Percentiles rank a stretch among this genome's conserved stretches.
These are phyloP conservation scores for Trichogramma dendrolimi DNA, from an alignment of 2,888 invertebrate genomes.

Conservation along the genomic window DNA sequence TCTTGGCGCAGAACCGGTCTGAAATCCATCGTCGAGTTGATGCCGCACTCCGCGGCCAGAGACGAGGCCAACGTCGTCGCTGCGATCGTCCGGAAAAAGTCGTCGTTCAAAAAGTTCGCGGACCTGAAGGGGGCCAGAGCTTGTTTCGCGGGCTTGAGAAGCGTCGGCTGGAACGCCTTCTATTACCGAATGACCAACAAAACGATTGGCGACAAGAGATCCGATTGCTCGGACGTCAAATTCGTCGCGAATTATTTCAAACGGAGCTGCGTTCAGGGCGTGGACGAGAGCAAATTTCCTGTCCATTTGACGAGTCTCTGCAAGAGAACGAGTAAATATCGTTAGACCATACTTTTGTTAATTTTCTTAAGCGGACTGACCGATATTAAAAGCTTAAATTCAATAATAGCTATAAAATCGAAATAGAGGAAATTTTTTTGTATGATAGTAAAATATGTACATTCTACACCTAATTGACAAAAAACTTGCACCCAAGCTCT, in stretches of 20 bases:
- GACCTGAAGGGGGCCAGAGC: slow-evolving; percentile 70
- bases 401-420: too few relatives aligned
- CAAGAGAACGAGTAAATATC: slow-evolving; percentile 6
- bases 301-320: slow-evolving; percentile 27
- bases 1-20: slow-evolving; percentile 37
- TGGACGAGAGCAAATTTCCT: slow-evolving; percentile 21
- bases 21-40: slow-evolving; percentile 61
- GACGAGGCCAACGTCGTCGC: slow-evolving; percentile 62
- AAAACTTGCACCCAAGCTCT: too few relatives aligned
- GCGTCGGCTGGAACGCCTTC: slow-evolving; percentile 55
- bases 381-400: background rate
- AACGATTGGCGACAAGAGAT: background rate
- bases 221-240: background rate
- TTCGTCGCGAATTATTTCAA: slow-evolving; percentile 20
- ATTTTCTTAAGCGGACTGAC: too few relatives aligned
- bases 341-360: background rate
- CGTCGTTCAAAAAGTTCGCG: slow-evolving; percentile 57
- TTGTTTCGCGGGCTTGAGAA: slow-evolving; percentile 75
- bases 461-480: too few relatives aligned
- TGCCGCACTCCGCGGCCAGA: slow-evolving; percentile 54
- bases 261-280: slow-evolving; percentile 27
- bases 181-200: slow-evolving; percentile 3
- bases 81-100: slow-evolving; percentile 63
- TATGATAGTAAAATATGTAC: too few relatives aligned
- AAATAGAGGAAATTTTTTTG: too few relatives aligned